These are phyloP conservation scores for Alviniconcha strummeri DNA, from an alignment of 2,888 invertebrate genomes.

Conservation along the genomic window DNA sequence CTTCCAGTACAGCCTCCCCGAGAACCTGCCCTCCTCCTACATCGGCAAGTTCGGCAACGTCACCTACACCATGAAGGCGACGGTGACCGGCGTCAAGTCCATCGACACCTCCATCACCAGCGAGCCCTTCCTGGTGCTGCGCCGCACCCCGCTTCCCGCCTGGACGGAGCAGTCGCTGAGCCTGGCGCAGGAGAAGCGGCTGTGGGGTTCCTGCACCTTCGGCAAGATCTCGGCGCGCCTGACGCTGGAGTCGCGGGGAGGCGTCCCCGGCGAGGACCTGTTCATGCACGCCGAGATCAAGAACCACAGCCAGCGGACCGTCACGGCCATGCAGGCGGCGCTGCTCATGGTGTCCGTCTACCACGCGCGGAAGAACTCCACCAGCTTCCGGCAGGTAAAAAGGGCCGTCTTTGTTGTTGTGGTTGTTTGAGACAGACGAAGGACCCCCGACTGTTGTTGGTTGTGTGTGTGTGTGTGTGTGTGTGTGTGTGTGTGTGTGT, in stretches of 20 bases:
- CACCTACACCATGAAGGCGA: slow-evolving; percentile 71
- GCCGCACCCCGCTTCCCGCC: slow-evolving; percentile 51
- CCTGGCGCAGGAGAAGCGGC: slow-evolving; percentile 50
- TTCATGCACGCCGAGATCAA: slow-evolving; percentile 68
- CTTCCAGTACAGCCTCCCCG: slow-evolving; percentile 68
- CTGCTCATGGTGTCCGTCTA: slow-evolving; percentile 69
- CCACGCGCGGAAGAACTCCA: slow-evolving; percentile 62
- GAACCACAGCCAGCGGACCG: slow-evolving; percentile 62
- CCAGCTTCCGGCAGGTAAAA: slow-evolving; percentile 59
- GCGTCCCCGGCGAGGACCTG: slow-evolving; percentile 70
- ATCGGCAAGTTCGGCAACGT: slow-evolving; percentile 73
- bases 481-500: background rate
- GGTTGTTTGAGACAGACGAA: too few species aligned
- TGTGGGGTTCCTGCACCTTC: slow-evolving; percentile 61
- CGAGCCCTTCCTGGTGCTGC: slow-evolving; percentile 70
- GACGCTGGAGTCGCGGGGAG: slow-evolving; percentile 63
- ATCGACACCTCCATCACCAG: slow-evolving; percentile 68
- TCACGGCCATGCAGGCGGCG: slow-evolving; percentile 64
- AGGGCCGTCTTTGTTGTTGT: background rate
- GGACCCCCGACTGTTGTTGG: too few species aligned
- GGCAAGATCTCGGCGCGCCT: slow-evolving; percentile 65
- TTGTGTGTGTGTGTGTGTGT: background rate
- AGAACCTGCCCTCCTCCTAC: slow-evolving; percentile 71
- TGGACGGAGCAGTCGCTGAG: slow-evolving; percentile 38
- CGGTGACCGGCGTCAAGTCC: slow-evolving; percentile 63